Evolutionary conservation across 2,888 invertebrate genomes (phyloP).

Genomic region (Helleia helle): DNA sequence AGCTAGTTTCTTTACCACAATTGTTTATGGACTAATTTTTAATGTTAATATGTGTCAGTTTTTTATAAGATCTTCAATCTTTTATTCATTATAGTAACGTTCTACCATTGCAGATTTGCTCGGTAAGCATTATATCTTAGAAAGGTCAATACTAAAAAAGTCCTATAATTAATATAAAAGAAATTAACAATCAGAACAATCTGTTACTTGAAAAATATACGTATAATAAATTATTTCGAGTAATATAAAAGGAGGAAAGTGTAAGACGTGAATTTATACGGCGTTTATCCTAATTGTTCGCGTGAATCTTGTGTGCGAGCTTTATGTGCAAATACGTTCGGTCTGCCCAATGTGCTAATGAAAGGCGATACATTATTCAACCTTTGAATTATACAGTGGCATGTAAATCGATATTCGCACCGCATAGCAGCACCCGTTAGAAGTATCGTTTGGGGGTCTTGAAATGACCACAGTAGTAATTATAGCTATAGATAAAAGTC

Average conservation of each 20-base stretch:
- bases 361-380: conserved; percentile 73
- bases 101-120: too few relatives aligned
- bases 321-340: conserved; percentile 70
- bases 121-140: too few relatives aligned
- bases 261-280: conserved; percentile 7
- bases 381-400: conserved; percentile 71
- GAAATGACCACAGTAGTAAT: conserved; percentile 25
- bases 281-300: conserved; percentile 41
- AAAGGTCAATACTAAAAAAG: too few relatives aligned
- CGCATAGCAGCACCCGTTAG: conserved; percentile 60
- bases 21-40: neutral
- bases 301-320: conserved; percentile 61
- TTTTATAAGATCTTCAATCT: too few relatives aligned
- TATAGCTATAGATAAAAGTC: conserved; percentile 13
- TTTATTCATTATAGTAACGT: too few relatives aligned
- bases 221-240: neutral
- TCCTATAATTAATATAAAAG: too few relatives aligned
- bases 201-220: neutral
- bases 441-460: conserved; percentile 28
- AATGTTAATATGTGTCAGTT: too few relatives aligned
- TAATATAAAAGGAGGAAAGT: neutral
- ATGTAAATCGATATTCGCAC: conserved; percentile 73
- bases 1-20: neutral
- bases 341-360: conserved; percentile 71
- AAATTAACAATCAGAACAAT: too few relatives aligned